Base-by-base conservation (phyloP, 2,797 vertebrate species). In the Parambassis ranga region DNA sequence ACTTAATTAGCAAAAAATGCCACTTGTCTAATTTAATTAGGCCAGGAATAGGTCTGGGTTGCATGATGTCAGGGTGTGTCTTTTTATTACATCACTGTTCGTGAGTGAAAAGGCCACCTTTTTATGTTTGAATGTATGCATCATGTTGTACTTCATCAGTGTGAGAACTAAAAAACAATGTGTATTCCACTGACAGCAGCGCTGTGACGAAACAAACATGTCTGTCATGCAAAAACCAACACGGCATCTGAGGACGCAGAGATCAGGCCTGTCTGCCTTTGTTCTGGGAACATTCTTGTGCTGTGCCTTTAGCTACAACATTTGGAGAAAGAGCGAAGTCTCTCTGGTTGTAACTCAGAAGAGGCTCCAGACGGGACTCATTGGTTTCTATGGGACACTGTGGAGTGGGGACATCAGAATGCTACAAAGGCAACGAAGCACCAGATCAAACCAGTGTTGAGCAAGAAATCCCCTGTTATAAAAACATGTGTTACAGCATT, bases 381-480 rank as follows among this genome's bases (percentile, higher is more conserved):
- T 69, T 77, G 87, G 94, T 95, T 92, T 93, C 94, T 83, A 91
- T 83, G 93, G 79, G 91, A 92, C 90, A 64, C 35, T 64, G 88
- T 75, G 81, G 72, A 79, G 42, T 32, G 83, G 76, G 82, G 77
- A 81, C 83, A 88, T 92, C 83, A 67, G 74, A 79, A 81, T 69
- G 55, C 41, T 28, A 36, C 35, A 73, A 59, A 76, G 80, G 80
- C 61, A 59, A 76, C 79, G 61, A 82, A 86, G 82, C 57, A 33
- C 26, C 3, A n/a, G 24, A 46, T 44, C 50, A 50, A 43, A 53
- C 13, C 9, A 1, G 2, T 41, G 13, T 7, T n/a, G 24, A 18
- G 24, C 4, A 2, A 1, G 3, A 18, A 44, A 4, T 15, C 46
- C 43, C 30, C 19, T 4, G 1, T 11, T 9, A 30, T 30, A 1